A percentile compares a stretch with the other conserved stretches of the same genome.
Conservation (phyloP, 2,113 vertebrate species). For the Oreocharis arfaki region DNA sequence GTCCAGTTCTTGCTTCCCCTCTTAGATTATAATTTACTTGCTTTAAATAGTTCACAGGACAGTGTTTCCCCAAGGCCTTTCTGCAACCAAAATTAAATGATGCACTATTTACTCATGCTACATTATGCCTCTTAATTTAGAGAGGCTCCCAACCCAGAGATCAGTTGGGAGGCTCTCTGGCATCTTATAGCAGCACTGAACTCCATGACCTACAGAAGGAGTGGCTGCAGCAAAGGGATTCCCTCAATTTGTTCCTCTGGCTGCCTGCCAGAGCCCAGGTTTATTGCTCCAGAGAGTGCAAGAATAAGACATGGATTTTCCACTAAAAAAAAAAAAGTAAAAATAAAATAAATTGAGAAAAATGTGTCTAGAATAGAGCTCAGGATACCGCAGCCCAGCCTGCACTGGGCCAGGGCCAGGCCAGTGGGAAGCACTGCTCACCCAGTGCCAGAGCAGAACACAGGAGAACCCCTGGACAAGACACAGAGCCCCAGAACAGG, state of each 20-base stretch:
- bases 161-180: neutral
- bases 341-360: no score
- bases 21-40: neutral
- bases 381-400: neutral
- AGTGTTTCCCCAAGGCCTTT: neutral
- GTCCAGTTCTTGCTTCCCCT: neutral
- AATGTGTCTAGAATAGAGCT: neutral
- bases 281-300: neutral
- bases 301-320: neutral
- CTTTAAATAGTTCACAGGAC: neutral
- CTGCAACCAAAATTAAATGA: slow-evolving; percentile 10
- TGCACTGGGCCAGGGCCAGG: neutral
- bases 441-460: neutral
- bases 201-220: neutral
- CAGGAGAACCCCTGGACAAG: neutral
- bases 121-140: neutral
- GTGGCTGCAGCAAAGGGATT: neutral
- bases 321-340: neutral
- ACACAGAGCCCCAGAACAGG: neutral
- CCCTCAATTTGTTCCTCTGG: neutral
- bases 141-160: neutral
- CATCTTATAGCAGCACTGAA: neutral
- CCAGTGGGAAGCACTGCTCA: neutral
- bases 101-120: neutral
- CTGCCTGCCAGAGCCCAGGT: neutral